Evolutionary conservation across 2,113 vertebrate genomes (phyloP), one percentile per base, ranked within the genome.

Genomic region (Dromaius novaehollandiae): DNA sequence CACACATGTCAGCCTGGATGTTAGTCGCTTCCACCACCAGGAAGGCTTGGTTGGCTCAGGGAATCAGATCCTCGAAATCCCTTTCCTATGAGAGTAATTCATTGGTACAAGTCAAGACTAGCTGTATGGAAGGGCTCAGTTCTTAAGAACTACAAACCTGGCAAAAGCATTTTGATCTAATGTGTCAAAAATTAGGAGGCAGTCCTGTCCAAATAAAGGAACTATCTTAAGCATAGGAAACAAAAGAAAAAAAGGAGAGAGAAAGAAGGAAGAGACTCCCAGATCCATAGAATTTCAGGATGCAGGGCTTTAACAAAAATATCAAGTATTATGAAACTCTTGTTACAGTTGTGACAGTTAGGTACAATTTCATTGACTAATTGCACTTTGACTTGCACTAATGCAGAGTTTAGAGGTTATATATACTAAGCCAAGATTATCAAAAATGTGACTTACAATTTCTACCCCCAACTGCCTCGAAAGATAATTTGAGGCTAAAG

Each of bases 111-210:
- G 84, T 87, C 70, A 93, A 91, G 50, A 74, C 20, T 60, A 55
- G 81, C 34, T 71, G 46, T 15, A 16, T 25, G 9, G 21, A 22
- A 50, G 46, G 34, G 34, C 84, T 87, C 89, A 95, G 70, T 56
- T 50, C 68, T 93, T 70, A 92, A 85, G 58, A 91, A 66, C 69
- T 73, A 55, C 79, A 89, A 63, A 91, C 89, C 63, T 89, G 73
- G 88, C 13, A 90, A 90, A 96, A 69, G 18, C 44, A 77, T 91
- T 92, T n/a, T 85, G 70, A 76, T 58, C 75, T 92, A 85, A 92
- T 26, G 48, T 48, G 66, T 86, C 61, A 92, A 87, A 84, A 96
- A 97, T 91, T 80, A 25, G 34, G 14, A 71, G 46, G 32, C 66
- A 89, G 88, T 60, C 32, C 65, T 75, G 60, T 71, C 86, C 61